These are phyloP conservation scores for Semnornis frantzii DNA, from an alignment of 2,113 vertebrate genomes.

Conservation along the genomic window DNA sequence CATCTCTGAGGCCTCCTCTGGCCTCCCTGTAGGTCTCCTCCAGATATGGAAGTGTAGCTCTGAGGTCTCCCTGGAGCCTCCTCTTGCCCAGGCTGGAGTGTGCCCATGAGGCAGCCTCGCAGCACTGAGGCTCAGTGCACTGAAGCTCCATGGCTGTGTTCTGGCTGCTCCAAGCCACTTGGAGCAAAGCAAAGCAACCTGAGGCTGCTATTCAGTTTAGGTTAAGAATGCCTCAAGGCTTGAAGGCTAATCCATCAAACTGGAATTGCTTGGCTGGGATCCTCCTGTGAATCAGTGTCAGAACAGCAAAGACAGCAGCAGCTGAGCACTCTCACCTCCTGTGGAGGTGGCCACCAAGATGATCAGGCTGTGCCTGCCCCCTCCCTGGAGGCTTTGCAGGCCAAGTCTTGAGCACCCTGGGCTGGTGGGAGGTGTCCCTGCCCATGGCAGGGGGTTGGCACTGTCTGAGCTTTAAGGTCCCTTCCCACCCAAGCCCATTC, in stretches of 20 bases:
- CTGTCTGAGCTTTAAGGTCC: too few species aligned
- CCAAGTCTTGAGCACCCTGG: too few species aligned
- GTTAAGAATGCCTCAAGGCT: slow-evolving; percentile 35
- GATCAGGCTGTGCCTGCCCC: too few species aligned
- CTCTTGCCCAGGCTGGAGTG: neutral
- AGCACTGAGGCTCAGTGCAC: neutral
- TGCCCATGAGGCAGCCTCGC: neutral
- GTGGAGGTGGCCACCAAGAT: too few species aligned
- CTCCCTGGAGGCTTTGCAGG: too few species aligned
- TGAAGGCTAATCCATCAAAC: slow-evolving; percentile 52
- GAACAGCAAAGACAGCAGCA: slow-evolving; percentile 42
- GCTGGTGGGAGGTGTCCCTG: too few species aligned
- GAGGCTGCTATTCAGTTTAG: slow-evolving; percentile 65
- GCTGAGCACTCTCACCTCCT: slow-evolving; percentile 34
- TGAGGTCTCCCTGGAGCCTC: too few species aligned
- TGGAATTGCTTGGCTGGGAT: slow-evolving; percentile 39
- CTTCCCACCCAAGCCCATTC: too few species aligned
- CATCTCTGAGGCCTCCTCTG: too few species aligned
- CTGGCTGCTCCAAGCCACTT: slow-evolving; percentile 20
- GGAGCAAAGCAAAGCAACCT: slow-evolving; percentile 32
- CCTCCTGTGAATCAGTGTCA: slow-evolving; percentile 63
- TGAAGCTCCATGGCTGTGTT: neutral
- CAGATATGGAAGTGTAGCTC: neutral
- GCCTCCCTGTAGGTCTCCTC: neutral
- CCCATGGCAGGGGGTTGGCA: too few species aligned